Base-by-base conservation (phyloP, 1,140 invertebrate species). In the Drosophila nigromelanica region DNA sequence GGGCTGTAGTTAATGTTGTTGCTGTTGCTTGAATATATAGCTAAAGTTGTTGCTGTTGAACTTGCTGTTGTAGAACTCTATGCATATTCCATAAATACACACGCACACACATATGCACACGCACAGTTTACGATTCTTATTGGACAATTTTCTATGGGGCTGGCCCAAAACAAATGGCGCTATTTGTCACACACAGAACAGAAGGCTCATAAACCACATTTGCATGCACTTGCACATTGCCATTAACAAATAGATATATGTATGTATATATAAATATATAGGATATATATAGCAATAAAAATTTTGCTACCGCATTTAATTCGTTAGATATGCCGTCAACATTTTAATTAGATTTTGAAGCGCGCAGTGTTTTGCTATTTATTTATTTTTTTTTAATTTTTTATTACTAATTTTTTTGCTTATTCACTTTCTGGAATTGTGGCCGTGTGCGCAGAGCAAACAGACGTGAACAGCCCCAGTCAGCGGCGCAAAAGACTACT, bases 151-250 rank as follows among this genome's bases (percentile, higher is more conserved):
- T 39, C 45, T 78, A 42, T 42, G 12, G 24, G 55, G 43, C 12
- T 14, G 30, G 40, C 43, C 14, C 12, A 40, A 40, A 48, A 30
- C 30, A 24, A 58, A 30, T 50, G 68, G 60, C 51, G 55, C 54
- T 78, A 77, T 71, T 80, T 75, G 78, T 81, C 73, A 80, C 67
- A 70, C 56, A 76, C 40, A 37, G 24, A 24, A 10, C 7, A 14
- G 39, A 10, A 42, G 24, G 27, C 45, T 45, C 40, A 58, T 67
- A 62, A 68, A 64, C 51, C 76, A 73, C 78, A 87, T 86, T 86
- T 81, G 82, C 78, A 82, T 82, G 82, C 78, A 82, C 82, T 86
- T 67, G 67, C 77, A 71, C 72, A 59, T 71, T 48, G 77, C 76
- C 76, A 63, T 67, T 66, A 71, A 76, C 54, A 55, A 64, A 54